These are phyloP conservation scores for Coracias cyanogaster DNA, from an alignment of 2,797 vertebrate genomes.

Conservation along the genomic window DNA sequence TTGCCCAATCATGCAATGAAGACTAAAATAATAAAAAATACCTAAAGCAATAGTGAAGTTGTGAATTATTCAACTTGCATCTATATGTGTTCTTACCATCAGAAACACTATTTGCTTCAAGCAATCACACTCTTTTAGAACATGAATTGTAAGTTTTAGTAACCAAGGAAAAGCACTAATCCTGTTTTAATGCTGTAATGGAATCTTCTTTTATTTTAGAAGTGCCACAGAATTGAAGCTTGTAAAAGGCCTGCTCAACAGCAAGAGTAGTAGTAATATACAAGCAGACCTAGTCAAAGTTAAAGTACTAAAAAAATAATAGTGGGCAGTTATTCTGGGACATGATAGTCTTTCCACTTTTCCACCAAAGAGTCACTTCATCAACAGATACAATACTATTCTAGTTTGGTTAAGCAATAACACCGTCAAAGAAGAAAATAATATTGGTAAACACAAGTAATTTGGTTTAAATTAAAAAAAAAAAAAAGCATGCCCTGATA, in stretches of 20 bases:
- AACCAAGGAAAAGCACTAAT: neutral
- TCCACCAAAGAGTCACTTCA: neutral
- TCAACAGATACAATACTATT: neutral
- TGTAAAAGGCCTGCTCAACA: neutral
- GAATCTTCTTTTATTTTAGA: neutral
- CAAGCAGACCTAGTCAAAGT: neutral
- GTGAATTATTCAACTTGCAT: neutral
- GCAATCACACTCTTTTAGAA: neutral
- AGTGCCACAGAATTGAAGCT: neutral
- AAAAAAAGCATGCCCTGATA: conserved; percentile 1
- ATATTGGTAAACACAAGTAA: neutral
- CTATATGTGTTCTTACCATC: neutral
- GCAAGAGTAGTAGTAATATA: neutral
- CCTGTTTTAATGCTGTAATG: neutral
- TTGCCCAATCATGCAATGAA: neutral
- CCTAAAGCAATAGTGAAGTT: neutral
- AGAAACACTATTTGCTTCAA: neutral
- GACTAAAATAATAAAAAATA: neutral
- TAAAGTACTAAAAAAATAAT: neutral
- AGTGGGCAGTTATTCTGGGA: neutral
- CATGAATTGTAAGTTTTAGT: neutral
- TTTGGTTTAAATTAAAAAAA: conserved; percentile 32
- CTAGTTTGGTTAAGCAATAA: neutral
- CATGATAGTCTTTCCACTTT: neutral
- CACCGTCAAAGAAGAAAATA: conserved; percentile 21